Base-by-base conservation (phyloP, 2,888 invertebrate genomes). In the Cryptus viduatorius region DNA sequence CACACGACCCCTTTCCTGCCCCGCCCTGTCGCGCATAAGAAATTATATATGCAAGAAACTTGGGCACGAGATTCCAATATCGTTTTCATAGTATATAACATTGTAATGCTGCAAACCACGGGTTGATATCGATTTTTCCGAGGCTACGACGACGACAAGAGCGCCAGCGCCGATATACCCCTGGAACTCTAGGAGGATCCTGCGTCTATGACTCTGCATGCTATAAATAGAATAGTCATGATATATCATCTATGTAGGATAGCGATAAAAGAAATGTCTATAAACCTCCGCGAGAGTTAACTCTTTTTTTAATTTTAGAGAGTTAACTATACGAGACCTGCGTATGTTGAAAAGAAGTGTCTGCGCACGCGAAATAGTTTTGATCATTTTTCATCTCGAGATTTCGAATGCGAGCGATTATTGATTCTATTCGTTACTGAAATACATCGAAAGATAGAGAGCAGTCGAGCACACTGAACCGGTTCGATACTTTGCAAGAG, bases 401-500 rank as follows among this genome's bases (percentile, higher is more conserved):
- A 8, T 2, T 48, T 48, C 48, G n/a, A 4, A 48, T n/a, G 12
- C 48, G 48, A 3, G 48, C 5, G 12, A 29, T 61, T 14, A 1
- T n/a, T 31, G 24, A 31, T 61, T 5, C 31, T 61, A n/a, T 61
- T 24, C 31, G 59, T 61, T 12, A 7, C 14, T 61, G 59, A 61
- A 48, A 61, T 61, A 61, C 59, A 61, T 29, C 10, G 24, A 67
- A n/a, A 4, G 31, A 37, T 37, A 14, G 14, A 29, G 37, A 75
- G 37, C 56, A 42, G 31, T 50, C 67, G 83, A 71, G 79, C 79
- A 80, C 68, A 80, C 68, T 77, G 80, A 84, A 84, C 84, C 68
- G 80, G 80, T 73, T 84, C 84, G 73, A 84, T 84, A 84, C 71
- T 80, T 72, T 56, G 79, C 72, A 37, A 68, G 73, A 31, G 59